Conservation (phyloP, 2,797 vertebrate genomes). For the Brotogeris chrysoptera region DNA sequence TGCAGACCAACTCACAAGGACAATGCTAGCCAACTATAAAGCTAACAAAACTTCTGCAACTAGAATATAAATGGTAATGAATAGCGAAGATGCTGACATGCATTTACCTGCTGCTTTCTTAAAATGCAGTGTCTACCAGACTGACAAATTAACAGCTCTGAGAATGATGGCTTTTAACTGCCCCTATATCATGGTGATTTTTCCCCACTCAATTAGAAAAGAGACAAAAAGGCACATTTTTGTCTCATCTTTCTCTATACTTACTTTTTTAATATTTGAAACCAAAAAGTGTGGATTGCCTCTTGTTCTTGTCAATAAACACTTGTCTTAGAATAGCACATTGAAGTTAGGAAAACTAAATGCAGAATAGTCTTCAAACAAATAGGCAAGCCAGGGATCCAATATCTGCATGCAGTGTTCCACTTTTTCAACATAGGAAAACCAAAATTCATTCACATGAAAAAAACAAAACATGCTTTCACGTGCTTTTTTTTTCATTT, state of each 20-base stretch:
- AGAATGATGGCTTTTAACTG: background rate
- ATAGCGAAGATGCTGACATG: fast-evolving
- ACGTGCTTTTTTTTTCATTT: background rate
- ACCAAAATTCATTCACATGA: background rate
- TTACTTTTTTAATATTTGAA: background rate
- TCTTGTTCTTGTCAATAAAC: background rate
- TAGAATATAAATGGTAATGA: background rate
- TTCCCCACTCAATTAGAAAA: background rate
- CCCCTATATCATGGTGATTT: background rate
- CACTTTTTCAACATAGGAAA: background rate
- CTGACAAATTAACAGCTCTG: background rate
- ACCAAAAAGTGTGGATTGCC: background rate
- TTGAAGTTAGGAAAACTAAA: constrained; percentile 1
- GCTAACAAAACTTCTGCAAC: background rate
- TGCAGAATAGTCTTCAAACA: constrained; percentile 24
- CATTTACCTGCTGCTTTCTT: background rate
- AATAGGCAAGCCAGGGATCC: background rate
- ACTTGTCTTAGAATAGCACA: background rate
- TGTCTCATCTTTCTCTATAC: background rate
- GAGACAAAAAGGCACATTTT: background rate
- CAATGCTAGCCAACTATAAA: background rate
- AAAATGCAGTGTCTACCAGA: background rate
- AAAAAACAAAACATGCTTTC: background rate
- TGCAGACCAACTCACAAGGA: background rate
- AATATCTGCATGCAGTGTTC: background rate